Evolutionary conservation across 23 tunicate species (phyloP), one percentile per base, ranked within the genome.

Genomic region (Pegea sp.): DNA sequence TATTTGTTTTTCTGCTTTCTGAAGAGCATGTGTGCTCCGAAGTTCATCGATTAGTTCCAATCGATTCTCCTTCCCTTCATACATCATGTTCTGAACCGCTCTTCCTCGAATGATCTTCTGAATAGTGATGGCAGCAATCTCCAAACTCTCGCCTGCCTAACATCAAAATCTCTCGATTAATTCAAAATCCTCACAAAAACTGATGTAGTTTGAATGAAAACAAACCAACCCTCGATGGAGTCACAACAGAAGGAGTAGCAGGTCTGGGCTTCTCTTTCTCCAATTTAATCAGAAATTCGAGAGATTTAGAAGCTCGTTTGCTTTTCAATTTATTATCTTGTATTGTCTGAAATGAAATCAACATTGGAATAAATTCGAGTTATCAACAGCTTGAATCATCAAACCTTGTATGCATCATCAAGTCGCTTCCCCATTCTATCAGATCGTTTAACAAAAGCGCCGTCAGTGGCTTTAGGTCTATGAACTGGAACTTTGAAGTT

Each of bases 21-120:
- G 98, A 2, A 89, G 57, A 2, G 89, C 79, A 57, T 89, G 98
- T 18, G 98, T 89, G 64, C 75, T 76, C 58, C 90, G 49, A 18
- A 89, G 70, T 62, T 89, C 98, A 18, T 89, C 58, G 42, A 89
- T 66, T 28, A 89, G 42, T 60, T 89, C 98, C 1, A 65, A 30
- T 0, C 98, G 50, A 23, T 77, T 76, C 56, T 76, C 81, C 57
- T 76, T 76, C 29, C 89, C 98, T 44, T 77, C 90, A 57, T 65
- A 76, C 90, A 77, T 89, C 81, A 53, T 65, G 66, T 76, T 76
- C 34, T 77, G 98, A 13, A 77, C 60, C 43, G 98, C 75, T 8
- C 81, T 57, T 3, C 98, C 98, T 22, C 98, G 70, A 23, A 89
- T 52, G 3, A 76, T 62, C 49, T 89, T 71, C 61, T 89, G 98